Evolutionary conservation across 2,888 invertebrate species (phyloP), one percentile per base, ranked within the genome.

Genomic region (Drosophila phalerata): DNA sequence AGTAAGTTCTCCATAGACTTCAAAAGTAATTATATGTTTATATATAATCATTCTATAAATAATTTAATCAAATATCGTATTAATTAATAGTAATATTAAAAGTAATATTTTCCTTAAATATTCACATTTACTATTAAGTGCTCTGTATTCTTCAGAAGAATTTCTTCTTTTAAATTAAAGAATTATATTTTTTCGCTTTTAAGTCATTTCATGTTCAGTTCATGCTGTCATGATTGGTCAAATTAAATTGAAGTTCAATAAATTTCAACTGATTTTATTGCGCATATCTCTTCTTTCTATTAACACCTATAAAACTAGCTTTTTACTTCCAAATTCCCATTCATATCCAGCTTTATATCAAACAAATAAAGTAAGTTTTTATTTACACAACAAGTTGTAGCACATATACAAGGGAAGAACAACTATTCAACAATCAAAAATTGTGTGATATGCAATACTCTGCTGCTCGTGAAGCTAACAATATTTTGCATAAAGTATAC

Each of bases 401-500:
- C n/a, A 25, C 47, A 57, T 19, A 22, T 45, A 22, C 19, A 34
- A 22, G 13, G 17, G 8, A 6, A n/a, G 22, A n/a, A 32, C 15
- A 34, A n/a, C n/a, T 30, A 25, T 32, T n/a, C 19, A 15, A 9
- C 30, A 38, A 38, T 58, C 57, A 65, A 38, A 72, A 47, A 55
- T 49, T 37, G 45, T 51, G 34, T 51, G 65, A 73, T 38, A 63
- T 53, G 45, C 63, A 55, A 64, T 55, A 52, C 56, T 43, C 13
- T 22, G 4, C 43, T 43, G 22, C 42, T 40, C 11, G 32, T 42
- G 49, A 5, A 51, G 51, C 47, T 48, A 19, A 47, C 42, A 66
- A 45, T 78, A 58, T 71, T 78, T 79, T 71, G 56, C 71, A 78
- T 75, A 69, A 69, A 60, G 68, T 48, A 73, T 65, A 62, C 60